Percentiles rank a stretch among this genome's conserved stretches.
These are phyloP conservation scores for Tapirus terrestris DNA, from an alignment of 2,113 vertebrate species.

Conservation along the genomic window DNA sequence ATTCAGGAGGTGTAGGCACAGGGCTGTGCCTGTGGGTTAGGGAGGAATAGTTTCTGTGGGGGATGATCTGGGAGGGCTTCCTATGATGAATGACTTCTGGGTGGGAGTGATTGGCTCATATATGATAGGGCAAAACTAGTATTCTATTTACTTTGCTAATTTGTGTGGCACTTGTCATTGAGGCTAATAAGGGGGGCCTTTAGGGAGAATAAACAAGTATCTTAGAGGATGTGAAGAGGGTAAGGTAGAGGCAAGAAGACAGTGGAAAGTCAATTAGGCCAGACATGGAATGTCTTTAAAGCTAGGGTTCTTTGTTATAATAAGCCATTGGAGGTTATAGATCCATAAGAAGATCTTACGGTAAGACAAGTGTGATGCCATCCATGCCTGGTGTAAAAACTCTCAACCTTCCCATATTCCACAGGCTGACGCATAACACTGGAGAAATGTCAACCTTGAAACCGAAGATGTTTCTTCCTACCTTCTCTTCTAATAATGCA, in stretches of 20 bases:
- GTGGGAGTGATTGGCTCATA: background rate
- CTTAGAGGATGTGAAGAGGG: background rate
- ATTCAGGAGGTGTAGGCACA: background rate
- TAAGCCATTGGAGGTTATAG: background rate
- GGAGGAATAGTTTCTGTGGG: background rate
- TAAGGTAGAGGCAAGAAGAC: background rate
- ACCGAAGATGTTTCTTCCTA: background rate
- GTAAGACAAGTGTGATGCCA: background rate
- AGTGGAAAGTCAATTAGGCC: background rate
- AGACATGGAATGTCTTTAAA: background rate
- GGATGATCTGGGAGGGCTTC: background rate
- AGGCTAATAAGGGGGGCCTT: background rate
- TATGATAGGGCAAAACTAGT: background rate
- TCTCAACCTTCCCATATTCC: background rate
- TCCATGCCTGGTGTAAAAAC: background rate
- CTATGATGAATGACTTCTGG: background rate
- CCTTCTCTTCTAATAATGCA: background rate
- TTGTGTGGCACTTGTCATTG: background rate
- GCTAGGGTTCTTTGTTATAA: background rate
- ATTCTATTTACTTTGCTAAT: background rate
- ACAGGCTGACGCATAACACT: background rate
- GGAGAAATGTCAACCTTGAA: background rate
- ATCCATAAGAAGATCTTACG: background rate
- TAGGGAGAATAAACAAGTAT: background rate
- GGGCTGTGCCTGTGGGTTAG: background rate